Base-by-base conservation (phyloP, 2,797 vertebrate genomes). In the Lithobates sylvaticus region DNA sequence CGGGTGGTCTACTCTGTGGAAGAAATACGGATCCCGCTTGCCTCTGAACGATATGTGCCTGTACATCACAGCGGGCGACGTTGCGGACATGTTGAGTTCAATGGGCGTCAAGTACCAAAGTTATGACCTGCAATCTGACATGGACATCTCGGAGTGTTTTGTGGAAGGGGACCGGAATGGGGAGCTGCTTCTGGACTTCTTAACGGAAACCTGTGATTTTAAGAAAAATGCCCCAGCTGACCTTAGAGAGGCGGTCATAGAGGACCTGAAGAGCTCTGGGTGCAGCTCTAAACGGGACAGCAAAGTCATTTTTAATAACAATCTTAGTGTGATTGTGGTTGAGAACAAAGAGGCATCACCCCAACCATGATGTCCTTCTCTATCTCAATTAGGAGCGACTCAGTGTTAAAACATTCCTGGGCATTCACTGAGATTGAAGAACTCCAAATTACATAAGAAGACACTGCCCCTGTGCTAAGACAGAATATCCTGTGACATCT, bases 121-220 rank as follows among this genome's bases (percentile, higher is more conserved):
- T 80, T 92, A 95, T 0, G 94, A 95, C 80, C 92, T 98, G 76
- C 92, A 91, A 2, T 98, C 97, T 36, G 90, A 95, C 34, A 90
- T 99, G 94, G 97, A 99, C 67, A 97, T 99, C 91, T 97, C 95
- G 0, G 96, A 97, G 90, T 99, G 97, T 89, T 99, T 99, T 90
- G 90, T 84, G 5, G 93, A 96, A 58, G 97, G 96, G 0, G 93
- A 96, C 81, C 91, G 93, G 89, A 94, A 94, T 2, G 98, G 97
- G 81, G 97, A 97, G 74, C 90, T 98, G 61, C 90, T 99, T 89
- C 93, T 97, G 80, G 98, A 99, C 89, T 99, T 99, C 90, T 94
- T 99, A 89, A 98, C 97, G 0, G 95, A 97, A 92, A 95, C 95
- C 16, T 81, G 81, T 32, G 88, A 97, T 34, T 99, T 99, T 90